Percentiles rank a stretch among this genome's conserved stretches.
Evolutionary conservation across 2,797 vertebrate species (phyloP).

Genomic region (Sparus aurata): DNA sequence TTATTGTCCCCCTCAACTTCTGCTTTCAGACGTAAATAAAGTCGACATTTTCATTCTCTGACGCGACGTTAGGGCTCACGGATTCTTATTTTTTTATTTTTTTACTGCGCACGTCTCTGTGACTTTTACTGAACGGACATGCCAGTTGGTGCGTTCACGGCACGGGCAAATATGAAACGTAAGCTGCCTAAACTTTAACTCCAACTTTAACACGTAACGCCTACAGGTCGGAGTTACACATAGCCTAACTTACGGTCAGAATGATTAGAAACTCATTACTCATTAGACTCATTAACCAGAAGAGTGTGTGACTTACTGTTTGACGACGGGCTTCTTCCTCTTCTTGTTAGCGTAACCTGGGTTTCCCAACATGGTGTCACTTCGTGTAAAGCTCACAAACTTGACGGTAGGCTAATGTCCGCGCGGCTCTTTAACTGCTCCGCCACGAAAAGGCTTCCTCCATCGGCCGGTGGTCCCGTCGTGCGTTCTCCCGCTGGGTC

Average conservation of each 20-base stretch:
- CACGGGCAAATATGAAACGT: too few relatives aligned
- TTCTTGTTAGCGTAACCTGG: slow-evolving; percentile 86
- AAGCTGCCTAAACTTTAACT: too few relatives aligned
- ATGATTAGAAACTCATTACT: too few relatives aligned
- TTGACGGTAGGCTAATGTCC: not conserved
- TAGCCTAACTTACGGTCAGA: too few relatives aligned
- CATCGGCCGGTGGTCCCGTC: not conserved
- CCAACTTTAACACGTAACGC: not conserved
- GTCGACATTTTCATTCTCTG: not conserved
- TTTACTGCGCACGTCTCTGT: too few relatives aligned
- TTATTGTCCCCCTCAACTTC: too few relatives aligned
- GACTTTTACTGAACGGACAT: too few relatives aligned
- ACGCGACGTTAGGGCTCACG: too few relatives aligned
- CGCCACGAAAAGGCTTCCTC: not conserved
- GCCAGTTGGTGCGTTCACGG: too few relatives aligned
- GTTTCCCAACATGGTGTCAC: slow-evolving; percentile 79
- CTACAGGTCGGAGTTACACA: not conserved
- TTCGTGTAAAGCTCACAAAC: slow-evolving; percentile 10
- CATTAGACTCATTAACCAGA: too few relatives aligned
- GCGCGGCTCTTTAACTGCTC: slow-evolving; percentile 28
- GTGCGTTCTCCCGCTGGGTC: not conserved
- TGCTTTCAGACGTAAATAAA: not conserved
- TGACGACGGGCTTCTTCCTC: slow-evolving; percentile 88
- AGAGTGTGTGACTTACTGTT: slow-evolving; percentile 78
- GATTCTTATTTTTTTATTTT: too few relatives aligned